Conservation (phyloP, 2,113 vertebrate genomes). For the Sphyrna mokarran region DNA sequence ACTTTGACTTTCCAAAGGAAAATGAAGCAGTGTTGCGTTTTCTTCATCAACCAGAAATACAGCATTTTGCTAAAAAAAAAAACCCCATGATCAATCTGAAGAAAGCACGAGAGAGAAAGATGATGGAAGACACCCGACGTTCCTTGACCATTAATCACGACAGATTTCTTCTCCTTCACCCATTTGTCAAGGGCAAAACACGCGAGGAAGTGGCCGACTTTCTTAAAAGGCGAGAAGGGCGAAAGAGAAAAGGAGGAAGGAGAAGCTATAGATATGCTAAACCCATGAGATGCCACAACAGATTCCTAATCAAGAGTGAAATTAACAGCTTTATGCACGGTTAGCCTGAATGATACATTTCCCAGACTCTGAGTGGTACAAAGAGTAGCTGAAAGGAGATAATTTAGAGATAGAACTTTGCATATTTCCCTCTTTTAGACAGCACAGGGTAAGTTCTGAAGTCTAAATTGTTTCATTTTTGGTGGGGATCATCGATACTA, state of each 20-base stretch:
- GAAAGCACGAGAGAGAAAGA: slow-evolving; percentile 52
- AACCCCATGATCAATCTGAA: slow-evolving; percentile 63
- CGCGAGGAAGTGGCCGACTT: slow-evolving; percentile 39
- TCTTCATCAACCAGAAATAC: slow-evolving; percentile 45
- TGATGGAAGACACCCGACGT: slow-evolving; percentile 66
- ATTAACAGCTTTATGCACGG: slow-evolving; percentile 64
- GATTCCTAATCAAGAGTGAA: slow-evolving; percentile 65
- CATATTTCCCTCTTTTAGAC: neutral
- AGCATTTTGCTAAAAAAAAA: slow-evolving; percentile 50
- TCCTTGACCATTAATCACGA: slow-evolving; percentile 73
- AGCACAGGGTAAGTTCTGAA: neutral
- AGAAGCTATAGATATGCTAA: slow-evolving; percentile 44
- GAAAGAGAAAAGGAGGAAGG: slow-evolving; percentile 16
- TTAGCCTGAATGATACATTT: slow-evolving; percentile 61
- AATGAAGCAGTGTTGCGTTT: slow-evolving; percentile 32
- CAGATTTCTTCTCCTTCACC: slow-evolving; percentile 68
- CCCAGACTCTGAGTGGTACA: slow-evolving; percentile 58
- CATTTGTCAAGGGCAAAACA: slow-evolving; percentile 69
- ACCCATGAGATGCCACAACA: slow-evolving; percentile 58
- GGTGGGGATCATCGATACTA: neutral
- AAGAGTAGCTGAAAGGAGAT: slow-evolving; percentile 54
- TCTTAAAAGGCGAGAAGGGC: slow-evolving; percentile 46
- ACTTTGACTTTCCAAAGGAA: slow-evolving; percentile 55
- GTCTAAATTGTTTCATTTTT: neutral
- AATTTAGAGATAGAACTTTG: slow-evolving; percentile 43